These are phyloP conservation scores for Phyllotreta cruciferae DNA, from an alignment of 2,888 invertebrate genomes.

Conservation along the genomic window DNA sequence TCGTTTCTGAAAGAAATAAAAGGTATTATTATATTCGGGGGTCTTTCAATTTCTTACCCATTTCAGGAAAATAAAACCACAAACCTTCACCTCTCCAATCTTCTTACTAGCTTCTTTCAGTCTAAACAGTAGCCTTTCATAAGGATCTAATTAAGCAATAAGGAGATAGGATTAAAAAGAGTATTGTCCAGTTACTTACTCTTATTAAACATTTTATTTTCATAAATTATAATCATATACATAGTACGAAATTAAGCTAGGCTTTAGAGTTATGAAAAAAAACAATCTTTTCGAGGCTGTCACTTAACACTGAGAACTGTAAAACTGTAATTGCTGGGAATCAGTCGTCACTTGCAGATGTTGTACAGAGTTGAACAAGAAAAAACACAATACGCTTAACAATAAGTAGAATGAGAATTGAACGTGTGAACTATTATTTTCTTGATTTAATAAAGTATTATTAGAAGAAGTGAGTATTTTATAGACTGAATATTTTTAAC, in stretches of 20 bases:
- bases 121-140: no score
- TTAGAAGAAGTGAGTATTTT: no score
- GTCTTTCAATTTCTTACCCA: not conserved
- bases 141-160: not conserved
- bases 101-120: no score
- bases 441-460: no score
- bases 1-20: not conserved
- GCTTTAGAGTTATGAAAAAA: constrained; percentile 25
- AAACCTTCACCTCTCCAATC: no score
- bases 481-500: not conserved
- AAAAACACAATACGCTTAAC: not conserved
- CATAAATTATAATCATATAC: constrained; percentile 37
- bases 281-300: constrained; percentile 4
- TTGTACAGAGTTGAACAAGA: constrained; percentile 9
- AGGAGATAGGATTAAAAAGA: not conserved
- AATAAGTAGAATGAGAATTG: constrained; percentile 1
- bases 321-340: constrained; percentile 7
- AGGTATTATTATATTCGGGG: constrained; percentile 20
- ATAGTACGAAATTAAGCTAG: constrained; percentile 34
- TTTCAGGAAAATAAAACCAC: not conserved
- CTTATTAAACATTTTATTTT: constrained; percentile 33
- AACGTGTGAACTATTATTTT: no score
- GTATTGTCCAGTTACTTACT: constrained; percentile 8
- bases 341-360: constrained; percentile 20
- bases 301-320: constrained; percentile 12